phyloP scores from a whole-genome alignment of 2,797 vertebrate genomes.

The Perdix hodgsoniae region DNA sequence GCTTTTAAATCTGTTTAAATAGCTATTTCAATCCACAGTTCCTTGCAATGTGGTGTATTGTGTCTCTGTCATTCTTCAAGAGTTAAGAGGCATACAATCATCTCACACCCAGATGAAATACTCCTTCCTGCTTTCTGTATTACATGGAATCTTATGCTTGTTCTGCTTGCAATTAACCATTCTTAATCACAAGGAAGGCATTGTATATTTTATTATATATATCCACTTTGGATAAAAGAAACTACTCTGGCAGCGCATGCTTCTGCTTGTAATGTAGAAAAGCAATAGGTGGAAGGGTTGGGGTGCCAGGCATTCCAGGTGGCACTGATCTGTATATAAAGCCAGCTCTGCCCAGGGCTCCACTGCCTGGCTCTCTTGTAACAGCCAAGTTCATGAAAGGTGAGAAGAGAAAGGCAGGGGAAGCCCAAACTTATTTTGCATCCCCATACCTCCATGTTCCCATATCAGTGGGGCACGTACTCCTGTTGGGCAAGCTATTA shows the following conservation, averaged over 20 bases:
- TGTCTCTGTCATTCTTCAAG: neutral
- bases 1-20: neutral
- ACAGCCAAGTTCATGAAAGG: neutral
- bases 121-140: neutral
- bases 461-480: neutral
- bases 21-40: neutral
- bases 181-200: neutral
- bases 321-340: accelerated
- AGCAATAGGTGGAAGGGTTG: neutral
- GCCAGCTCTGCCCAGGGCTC: neutral
- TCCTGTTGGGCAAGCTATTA: no score
- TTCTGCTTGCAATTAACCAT: neutral
- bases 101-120: neutral
- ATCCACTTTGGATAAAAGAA: neutral
- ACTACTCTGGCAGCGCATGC: neutral
- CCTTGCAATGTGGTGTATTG: neutral
- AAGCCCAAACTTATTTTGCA: neutral
- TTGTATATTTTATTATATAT: neutral
- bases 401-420: neutral
- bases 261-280: neutral
- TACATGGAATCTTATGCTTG: neutral
- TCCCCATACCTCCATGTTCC: neutral
- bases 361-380: neutral
- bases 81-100: neutral
- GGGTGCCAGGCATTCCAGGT: neutral